Evolutionary conservation across 2,888 invertebrate genomes (phyloP), one percentile per base, ranked within the genome.

Genomic region (Globia sparganii): DNA sequence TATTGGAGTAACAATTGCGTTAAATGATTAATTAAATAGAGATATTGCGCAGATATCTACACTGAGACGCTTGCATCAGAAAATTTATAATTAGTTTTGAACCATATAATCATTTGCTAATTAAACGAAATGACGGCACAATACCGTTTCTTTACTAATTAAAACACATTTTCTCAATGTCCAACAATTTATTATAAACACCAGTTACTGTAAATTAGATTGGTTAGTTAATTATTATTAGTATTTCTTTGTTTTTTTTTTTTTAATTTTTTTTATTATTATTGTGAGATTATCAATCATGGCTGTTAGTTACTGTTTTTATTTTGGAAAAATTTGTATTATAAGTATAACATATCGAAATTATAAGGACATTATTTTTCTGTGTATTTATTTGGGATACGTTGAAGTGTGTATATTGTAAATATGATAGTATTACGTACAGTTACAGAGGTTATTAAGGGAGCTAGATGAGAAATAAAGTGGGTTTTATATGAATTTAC

Each of bases 211-310:
- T 80, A 87, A 87, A 81, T 78, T 78, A 85, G 72, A 76, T 78
- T 28, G 72, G 77, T 70, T 81, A 76, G 70, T 68, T 72, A 86
- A 76, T 76, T 62, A 77, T 62, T 53, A 59, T 71, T 43, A 49
- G 69, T 72, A 53, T 69, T 69, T 77, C 43, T 59, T 66, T 80
- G 71, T 65, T 64, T 68, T 49, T 65, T 64, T 68, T 49, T 40
- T 43, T 56, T 67, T 75, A 18, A 15, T 46, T 31, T 66, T 62
- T 79, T 76, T 58, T 84, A 85, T 73, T 78, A 77, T 87, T 86
- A 86, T 80, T 85, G 88, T 89, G 92, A 92, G 92, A 92, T 92
- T 93, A 91, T 87, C 80, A 90, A 90, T 86, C 80, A 90, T 91
- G 92, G 92, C 93, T 92, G 92, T 92, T 91, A 89, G 86, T 65